Conservation (phyloP, 2,797 vertebrate species). For the Onychomys leucogaster region DNA sequence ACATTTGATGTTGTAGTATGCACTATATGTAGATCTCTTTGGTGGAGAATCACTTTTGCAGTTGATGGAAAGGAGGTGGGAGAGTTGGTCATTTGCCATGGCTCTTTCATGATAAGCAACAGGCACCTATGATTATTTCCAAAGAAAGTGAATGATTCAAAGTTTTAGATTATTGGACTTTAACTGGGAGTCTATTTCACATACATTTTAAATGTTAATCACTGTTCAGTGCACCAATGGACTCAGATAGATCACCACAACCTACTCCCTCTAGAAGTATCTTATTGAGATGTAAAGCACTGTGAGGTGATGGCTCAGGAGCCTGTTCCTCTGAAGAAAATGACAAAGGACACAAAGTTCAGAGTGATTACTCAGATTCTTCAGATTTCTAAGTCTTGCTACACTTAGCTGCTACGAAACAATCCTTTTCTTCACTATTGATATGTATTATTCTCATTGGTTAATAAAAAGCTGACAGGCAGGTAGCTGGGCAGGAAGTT, state of each 20-base stretch:
- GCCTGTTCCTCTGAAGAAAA: slow-evolving; percentile 56
- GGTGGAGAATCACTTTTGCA: slow-evolving; percentile 53
- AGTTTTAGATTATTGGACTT: slow-evolving; percentile 85
- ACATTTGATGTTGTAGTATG: slow-evolving; percentile 39
- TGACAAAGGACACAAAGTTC: slow-evolving; percentile 34
- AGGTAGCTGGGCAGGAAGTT: too few relatives aligned
- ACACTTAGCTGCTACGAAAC: not conserved
- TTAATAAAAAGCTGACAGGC: too few relatives aligned
- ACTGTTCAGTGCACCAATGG: slow-evolving; percentile 72
- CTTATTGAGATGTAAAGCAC: not conserved
- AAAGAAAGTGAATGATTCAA: slow-evolving; percentile 85
- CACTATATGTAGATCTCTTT: slow-evolving; percentile 61
- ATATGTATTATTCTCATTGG: too few relatives aligned
- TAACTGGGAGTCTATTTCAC: slow-evolving; percentile 85
- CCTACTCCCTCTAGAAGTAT: slow-evolving; percentile 55
- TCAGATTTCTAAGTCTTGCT: not conserved
- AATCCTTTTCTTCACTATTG: too few relatives aligned
- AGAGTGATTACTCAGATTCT: not conserved
- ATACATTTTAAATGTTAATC: slow-evolving; percentile 87
- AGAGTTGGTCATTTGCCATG: slow-evolving; percentile 79
- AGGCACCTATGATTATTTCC: slow-evolving; percentile 83
- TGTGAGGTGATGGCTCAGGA: not conserved
- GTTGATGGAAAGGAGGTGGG: slow-evolving; percentile 50
- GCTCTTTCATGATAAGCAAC: slow-evolving; percentile 79
- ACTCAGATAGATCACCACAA: slow-evolving; percentile 79